Evolutionary conservation across 2,888 invertebrate genomes (phyloP).

Genomic region (Torymus auratus): DNA sequence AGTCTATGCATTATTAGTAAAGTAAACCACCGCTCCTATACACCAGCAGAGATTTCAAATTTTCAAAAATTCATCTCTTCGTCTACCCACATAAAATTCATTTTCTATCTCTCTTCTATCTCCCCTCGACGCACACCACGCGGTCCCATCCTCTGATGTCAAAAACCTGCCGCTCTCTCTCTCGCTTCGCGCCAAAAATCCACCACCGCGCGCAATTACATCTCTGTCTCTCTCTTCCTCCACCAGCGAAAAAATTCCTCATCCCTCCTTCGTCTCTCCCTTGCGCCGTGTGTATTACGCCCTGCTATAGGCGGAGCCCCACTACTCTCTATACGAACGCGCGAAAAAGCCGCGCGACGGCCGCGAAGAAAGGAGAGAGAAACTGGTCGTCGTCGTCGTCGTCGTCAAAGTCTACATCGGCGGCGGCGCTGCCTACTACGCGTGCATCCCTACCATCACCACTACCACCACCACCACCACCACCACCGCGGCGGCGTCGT

Average conservation of each 20-base stretch:
- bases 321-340: not conserved
- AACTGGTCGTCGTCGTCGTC: slow-evolving; percentile 23
- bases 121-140: too few species aligned
- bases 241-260: too few species aligned
- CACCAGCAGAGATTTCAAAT: too few species aligned
- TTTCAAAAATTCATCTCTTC: too few species aligned
- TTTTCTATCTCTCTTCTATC: not conserved
- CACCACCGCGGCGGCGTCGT: not conserved
- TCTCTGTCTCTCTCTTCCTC: slow-evolving; percentile 12
- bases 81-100: too few species aligned
- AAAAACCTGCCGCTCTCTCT: slow-evolving; percentile 15
- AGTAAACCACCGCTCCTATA: too few species aligned
- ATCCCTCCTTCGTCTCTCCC: too few species aligned
- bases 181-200: not conserved
- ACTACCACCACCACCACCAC: not conserved
- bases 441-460: not conserved
- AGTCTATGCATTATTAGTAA: too few species aligned
- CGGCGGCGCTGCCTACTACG: slow-evolving; percentile 4
- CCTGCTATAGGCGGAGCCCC: too few species aligned
- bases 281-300: too few species aligned
- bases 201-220: too few species aligned
- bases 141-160: not conserved
- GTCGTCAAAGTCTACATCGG: slow-evolving; percentile 8
- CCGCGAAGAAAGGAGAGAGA: slow-evolving; percentile 1
- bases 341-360: slow-evolving; percentile 2